Percentiles rank a stretch among this genome's conserved stretches.
phyloP scores from a whole-genome alignment of 1,140 invertebrate species.

The Drosophila pectinifera region DNA sequence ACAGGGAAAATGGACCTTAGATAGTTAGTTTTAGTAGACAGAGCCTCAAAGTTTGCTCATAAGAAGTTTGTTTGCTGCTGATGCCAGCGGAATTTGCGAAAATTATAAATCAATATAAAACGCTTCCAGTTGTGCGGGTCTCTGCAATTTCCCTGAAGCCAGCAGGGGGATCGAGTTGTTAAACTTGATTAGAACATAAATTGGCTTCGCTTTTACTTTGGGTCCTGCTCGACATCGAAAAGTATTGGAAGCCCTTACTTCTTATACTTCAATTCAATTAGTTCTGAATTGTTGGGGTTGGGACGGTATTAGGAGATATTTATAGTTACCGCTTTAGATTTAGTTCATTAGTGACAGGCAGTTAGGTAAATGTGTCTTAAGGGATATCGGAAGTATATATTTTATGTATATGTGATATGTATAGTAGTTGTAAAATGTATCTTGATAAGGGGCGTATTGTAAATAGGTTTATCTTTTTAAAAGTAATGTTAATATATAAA shows the following conservation, averaged over 20 bases:
- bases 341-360: slow-evolving; percentile 10
- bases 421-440: not conserved
- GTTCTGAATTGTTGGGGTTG: slow-evolving; percentile 10
- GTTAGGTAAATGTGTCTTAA: not conserved
- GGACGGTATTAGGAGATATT: not conserved
- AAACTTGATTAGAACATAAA: slow-evolving; percentile 44
- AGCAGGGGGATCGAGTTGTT: slow-evolving; percentile 19
- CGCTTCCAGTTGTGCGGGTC: slow-evolving; percentile 31
- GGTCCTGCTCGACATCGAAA: not conserved
- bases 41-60: slow-evolving; percentile 54
- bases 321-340: slow-evolving; percentile 31
- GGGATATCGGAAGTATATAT: not conserved
- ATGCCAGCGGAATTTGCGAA: slow-evolving; percentile 47
- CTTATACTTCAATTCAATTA: slow-evolving; percentile 18
- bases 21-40: slow-evolving; percentile 36
- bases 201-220: slow-evolving; percentile 29
- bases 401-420: not conserved
- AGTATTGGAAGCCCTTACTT: not conserved
- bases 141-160: slow-evolving; percentile 10
- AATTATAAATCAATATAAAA: slow-evolving; percentile 56
- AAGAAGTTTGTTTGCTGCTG: slow-evolving; percentile 72
- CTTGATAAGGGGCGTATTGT: too few species aligned
- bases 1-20: slow-evolving; percentile 16
- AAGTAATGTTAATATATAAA: not conserved
- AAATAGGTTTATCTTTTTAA: rapidly evolving